Conservation (phyloP, 2,888 invertebrate genomes). For the Mesodorylaimus sp. region DNA sequence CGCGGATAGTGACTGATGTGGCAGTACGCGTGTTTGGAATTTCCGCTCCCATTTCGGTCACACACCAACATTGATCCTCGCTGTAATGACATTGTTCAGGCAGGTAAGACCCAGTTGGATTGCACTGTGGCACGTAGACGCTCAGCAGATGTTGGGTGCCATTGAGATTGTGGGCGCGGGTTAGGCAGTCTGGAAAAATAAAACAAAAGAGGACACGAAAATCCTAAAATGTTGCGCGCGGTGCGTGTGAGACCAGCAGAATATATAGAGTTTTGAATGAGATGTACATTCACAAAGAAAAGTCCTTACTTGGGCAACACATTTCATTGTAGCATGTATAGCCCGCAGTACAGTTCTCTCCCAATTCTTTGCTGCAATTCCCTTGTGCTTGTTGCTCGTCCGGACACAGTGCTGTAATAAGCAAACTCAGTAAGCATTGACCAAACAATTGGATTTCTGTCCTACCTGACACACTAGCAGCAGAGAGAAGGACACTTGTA, state of each 20-base stretch:
- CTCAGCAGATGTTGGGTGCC: not conserved
- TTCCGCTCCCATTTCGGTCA: slow-evolving; percentile 1
- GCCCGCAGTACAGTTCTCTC: not conserved
- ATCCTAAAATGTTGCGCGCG: no score
- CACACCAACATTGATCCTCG: not conserved
- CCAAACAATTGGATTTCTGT: no score
- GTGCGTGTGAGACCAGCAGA: no score
- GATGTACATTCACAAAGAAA: no score
- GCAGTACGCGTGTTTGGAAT: not conserved
- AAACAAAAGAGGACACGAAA: no score
- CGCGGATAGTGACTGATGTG: no score
- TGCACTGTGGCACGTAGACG: slow-evolving; percentile 3
- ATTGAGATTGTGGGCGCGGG: not conserved
- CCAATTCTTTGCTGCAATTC: not conserved
- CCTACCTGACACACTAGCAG: no score
- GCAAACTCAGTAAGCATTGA: no score
- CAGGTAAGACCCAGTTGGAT: not conserved
- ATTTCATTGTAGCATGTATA: not conserved
- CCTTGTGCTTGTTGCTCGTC: not conserved
- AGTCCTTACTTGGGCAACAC: not conserved
- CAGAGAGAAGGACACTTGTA: no score
- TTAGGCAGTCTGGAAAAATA: not conserved
- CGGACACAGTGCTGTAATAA: not conserved
- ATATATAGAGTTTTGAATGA: no score
- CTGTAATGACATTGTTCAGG: not conserved